These are phyloP conservation scores for Hippolais icterina DNA, from an alignment of 2,113 vertebrate genomes.

Conservation along the genomic window DNA sequence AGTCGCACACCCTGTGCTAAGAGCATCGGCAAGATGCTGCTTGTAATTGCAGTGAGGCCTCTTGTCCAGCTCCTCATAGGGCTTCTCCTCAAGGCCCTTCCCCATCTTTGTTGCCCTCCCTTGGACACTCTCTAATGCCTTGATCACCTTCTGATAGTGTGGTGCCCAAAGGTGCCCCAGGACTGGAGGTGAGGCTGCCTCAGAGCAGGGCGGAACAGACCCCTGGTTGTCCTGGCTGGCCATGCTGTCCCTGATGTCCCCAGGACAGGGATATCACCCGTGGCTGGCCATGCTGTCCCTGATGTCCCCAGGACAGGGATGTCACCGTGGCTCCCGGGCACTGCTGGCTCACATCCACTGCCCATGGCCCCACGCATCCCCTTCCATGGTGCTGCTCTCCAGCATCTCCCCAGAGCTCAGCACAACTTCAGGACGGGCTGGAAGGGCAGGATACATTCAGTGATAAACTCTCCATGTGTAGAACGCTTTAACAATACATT, in stretches of 20 bases:
- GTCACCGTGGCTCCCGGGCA: background rate
- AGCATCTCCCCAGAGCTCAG: background rate
- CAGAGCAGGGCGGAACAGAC: background rate
- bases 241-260: background rate
- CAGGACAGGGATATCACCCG: no score
- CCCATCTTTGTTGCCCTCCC: background rate
- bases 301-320: background rate
- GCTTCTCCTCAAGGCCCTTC: background rate
- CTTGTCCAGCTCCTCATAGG: fast-evolving
- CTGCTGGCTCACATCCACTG: fast-evolving
- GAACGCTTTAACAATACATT: no score
- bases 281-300: background rate
- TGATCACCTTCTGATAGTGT: fast-evolving
- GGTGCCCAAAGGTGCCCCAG: background rate
- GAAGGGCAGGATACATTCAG: fast-evolving
- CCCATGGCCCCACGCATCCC: fast-evolving
- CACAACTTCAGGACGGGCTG: fast-evolving
- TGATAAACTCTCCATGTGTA: fast-evolving
- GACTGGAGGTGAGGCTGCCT: fast-evolving
- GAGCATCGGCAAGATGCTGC: fast-evolving
- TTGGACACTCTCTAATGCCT: background rate
- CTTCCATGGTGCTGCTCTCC: background rate
- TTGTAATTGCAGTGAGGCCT: background rate
- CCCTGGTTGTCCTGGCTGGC: background rate
- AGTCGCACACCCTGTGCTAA: no score